Base-by-base conservation (phyloP, 2,888 invertebrate species). In the Rhagium mordax region DNA sequence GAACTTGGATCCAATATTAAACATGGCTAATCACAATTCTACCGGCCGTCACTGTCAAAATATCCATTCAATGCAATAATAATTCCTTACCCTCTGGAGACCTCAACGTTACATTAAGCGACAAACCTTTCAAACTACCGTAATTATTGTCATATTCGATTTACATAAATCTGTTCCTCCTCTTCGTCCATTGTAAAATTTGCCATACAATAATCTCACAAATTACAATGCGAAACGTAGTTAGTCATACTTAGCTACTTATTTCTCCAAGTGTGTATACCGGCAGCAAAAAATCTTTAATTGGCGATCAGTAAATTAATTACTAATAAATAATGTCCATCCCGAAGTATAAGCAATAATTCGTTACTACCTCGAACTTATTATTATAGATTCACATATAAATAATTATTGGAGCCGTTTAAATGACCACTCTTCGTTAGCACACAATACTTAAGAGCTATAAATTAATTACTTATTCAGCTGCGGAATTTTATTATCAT, bases 381-480 rank as follows among this genome's bases (percentile, higher is more conserved):
- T 65, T 65, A 74, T 74, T 74, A 74, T 47, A 24, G 62, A 74
- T 74, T 74, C 70, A 70, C 71, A 62, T 71, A 76, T 74, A 72
- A 76, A 72, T 76, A 74, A 76, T 76, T 69, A 67, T 72, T 55
- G 61, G 48, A 21, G 55, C 51, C 59, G 70, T 60, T 65, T 51
- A 69, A 73, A 71, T 57, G 71, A 48, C 66, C 72, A 27, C 59
- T 59, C 75, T 72, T 77, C 74, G 70, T 77, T 77, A 75, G 79
- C 81, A 81, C 80, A 81, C 81, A 81, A 81, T 81, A 78, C 77
- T 78, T 71, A 75, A 71, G 74, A 76, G 76, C 76, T 76, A 78
- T 80, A 80, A 80, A 79, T 81, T 81, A 79, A 80, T 79, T 76
- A 79, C 66, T 70, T 69, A 76, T 75, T 75, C 74, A 60, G 74